Evolutionary conservation across 2,113 vertebrate genomes (phyloP).

Genomic region (Calyptommatus sinebrachiatus): DNA sequence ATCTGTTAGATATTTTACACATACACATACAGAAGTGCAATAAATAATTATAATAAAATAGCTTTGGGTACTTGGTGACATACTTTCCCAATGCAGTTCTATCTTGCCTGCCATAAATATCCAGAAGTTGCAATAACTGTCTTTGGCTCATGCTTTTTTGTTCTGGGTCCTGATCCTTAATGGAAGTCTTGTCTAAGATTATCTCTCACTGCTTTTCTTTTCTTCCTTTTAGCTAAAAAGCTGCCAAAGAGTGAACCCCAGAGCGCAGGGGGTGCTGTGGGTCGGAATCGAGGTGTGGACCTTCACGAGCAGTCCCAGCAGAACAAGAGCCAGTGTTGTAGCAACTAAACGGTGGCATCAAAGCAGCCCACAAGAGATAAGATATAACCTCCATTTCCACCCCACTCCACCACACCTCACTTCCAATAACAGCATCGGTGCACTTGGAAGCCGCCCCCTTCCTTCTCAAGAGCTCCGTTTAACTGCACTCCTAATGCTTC

Average conservation of each 20-base stretch:
- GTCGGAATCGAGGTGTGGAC: slow-evolving; percentile 75
- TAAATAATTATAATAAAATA: not conserved
- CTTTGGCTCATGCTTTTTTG: not conserved
- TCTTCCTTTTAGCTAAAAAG: slow-evolving; percentile 75
- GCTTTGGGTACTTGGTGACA: not conserved
- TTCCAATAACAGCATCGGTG: slow-evolving; percentile 51
- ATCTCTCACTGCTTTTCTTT: not conserved
- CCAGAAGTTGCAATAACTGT: not conserved
- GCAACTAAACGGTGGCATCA: slow-evolving; percentile 69
- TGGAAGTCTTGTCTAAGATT: not conserved
- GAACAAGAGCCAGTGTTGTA: slow-evolving; percentile 81
- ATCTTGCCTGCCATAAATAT: not conserved
- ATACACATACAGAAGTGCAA: not conserved
- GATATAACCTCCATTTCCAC: slow-evolving; percentile 64
- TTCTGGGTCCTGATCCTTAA: not conserved
- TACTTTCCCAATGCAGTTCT: not conserved
- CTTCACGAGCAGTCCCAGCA: slow-evolving; percentile 80
- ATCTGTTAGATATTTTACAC: no score
- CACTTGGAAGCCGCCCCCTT: slow-evolving; percentile 59
- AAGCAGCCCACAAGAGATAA: slow-evolving; percentile 58
- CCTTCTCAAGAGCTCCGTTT: slow-evolving; percentile 60
- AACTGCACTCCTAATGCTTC: slow-evolving; percentile 70
- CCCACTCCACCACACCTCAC: slow-evolving; percentile 57
- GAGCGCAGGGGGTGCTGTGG: slow-evolving; percentile 64
- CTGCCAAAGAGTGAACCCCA: slow-evolving; percentile 82